A percentile compares a stretch with the other conserved stretches of the same genome.
Evolutionary conservation across 1,140 invertebrate species (phyloP).

Genomic region (Trissolcus basalis): DNA sequence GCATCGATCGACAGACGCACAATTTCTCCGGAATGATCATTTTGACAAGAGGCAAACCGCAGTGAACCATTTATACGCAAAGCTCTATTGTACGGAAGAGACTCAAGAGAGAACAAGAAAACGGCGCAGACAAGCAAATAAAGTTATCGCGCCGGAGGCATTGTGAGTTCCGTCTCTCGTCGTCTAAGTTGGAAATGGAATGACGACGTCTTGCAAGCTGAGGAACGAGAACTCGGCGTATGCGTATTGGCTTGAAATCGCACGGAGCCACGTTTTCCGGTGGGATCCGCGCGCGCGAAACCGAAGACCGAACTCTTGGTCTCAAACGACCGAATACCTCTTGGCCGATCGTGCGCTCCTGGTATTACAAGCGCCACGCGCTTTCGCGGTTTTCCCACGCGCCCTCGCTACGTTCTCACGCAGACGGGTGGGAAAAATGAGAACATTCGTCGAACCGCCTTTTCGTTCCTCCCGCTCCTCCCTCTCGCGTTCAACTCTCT

Average conservation of each 20-base stretch:
- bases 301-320: slow-evolving; percentile 6
- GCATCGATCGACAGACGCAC: too few relatives aligned
- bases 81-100: too few relatives aligned
- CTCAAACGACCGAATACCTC: slow-evolving; percentile 49
- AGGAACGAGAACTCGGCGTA: slow-evolving; percentile 6
- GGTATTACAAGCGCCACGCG: slow-evolving; percentile 73
- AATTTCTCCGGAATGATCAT: too few relatives aligned
- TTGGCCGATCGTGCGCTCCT: slow-evolving; percentile 64
- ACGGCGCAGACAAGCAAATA: background rate
- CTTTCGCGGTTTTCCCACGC: slow-evolving; percentile 74
- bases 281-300: background rate
- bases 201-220: too few relatives aligned
- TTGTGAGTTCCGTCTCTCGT: too few relatives aligned
- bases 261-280: too few relatives aligned
- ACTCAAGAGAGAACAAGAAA: background rate
- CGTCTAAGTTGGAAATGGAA: too few relatives aligned
- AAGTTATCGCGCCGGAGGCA: too few relatives aligned
- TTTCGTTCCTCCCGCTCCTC: slow-evolving; percentile 32
- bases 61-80: too few relatives aligned
- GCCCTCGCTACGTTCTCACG: slow-evolving; percentile 72
- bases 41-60: too few relatives aligned
- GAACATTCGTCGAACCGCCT: slow-evolving; percentile 51
- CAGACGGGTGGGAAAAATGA: slow-evolving; percentile 60
- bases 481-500: slow-evolving; percentile 10
- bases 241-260: slow-evolving; percentile 3